These are phyloP conservation scores for Romanogobio albipinnatus DNA, from an alignment of 2,113 vertebrate species.

Conservation along the genomic window DNA sequence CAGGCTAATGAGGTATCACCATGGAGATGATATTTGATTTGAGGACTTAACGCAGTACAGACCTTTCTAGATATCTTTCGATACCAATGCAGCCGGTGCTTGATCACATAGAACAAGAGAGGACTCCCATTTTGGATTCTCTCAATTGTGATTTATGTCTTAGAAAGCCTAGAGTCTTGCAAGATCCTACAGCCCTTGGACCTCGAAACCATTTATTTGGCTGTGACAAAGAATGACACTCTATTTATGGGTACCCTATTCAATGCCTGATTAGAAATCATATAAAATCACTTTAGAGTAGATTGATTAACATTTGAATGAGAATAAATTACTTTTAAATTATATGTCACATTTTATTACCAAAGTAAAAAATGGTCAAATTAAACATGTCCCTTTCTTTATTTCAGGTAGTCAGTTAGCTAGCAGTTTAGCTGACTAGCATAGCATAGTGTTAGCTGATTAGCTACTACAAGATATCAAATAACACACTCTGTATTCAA, in stretches of 20 bases:
- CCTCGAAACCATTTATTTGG: neutral
- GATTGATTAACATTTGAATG: neutral
- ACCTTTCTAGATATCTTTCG: neutral
- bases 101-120: neutral
- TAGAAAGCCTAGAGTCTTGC: neutral
- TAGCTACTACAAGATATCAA: neutral
- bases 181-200: neutral
- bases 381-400: neutral
- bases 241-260: neutral
- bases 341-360: neutral
- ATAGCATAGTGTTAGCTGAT: neutral
- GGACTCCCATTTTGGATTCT: neutral
- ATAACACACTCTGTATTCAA: neutral
- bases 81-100: neutral
- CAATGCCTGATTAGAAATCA: neutral
- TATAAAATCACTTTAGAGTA: neutral
- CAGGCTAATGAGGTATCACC: conserved; percentile 50
- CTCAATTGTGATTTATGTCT: neutral
- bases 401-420: neutral
- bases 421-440: neutral
- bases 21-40: conserved; percentile 40
- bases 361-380: neutral
- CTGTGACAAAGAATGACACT: neutral
- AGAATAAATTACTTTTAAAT: neutral
- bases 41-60: neutral